Conservation (phyloP, 2,888 invertebrate genomes). For the Oligia fasciuncula region DNA sequence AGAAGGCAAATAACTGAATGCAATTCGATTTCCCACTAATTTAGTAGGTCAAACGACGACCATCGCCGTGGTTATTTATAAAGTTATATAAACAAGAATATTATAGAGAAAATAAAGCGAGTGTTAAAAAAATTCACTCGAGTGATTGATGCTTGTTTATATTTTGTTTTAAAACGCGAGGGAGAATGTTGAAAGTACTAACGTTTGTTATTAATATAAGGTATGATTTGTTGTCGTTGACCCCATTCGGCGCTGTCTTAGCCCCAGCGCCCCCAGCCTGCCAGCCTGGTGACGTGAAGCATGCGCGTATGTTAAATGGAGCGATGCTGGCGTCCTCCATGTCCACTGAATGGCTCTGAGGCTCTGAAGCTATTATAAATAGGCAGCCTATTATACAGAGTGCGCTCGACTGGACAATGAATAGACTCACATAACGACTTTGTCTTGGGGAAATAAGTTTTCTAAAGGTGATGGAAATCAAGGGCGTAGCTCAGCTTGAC, state of each 20-base stretch:
- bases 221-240: slow-evolving; percentile 44
- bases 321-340: slow-evolving; percentile 82
- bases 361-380: slow-evolving; percentile 74
- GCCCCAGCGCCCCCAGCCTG: slow-evolving; percentile 66
- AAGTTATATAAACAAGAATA: slow-evolving; percentile 28
- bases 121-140: slow-evolving; percentile 35
- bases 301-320: slow-evolving; percentile 84
- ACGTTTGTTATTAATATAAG: slow-evolving; percentile 45
- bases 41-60: slow-evolving; percentile 23
- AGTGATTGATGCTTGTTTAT: slow-evolving; percentile 61
- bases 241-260: slow-evolving; percentile 63
- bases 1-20: slow-evolving; percentile 23
- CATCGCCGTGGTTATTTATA: slow-evolving; percentile 34
- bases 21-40: slow-evolving; percentile 28
- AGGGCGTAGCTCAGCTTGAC: slow-evolving; percentile 21
- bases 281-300: slow-evolving; percentile 72
- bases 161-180: slow-evolving; percentile 37
- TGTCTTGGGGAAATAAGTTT: slow-evolving; percentile 62
- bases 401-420: slow-evolving; percentile 67
- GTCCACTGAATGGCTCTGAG: slow-evolving; percentile 80
- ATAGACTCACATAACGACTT: slow-evolving; percentile 62
- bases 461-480: slow-evolving; percentile 43
- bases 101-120: slow-evolving; percentile 37
- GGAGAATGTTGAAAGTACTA: slow-evolving; percentile 19
- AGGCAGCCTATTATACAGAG: slow-evolving; percentile 68